phyloP scores from a whole-genome alignment of 2,888 invertebrate genomes.

The Acleris holmiana region DNA sequence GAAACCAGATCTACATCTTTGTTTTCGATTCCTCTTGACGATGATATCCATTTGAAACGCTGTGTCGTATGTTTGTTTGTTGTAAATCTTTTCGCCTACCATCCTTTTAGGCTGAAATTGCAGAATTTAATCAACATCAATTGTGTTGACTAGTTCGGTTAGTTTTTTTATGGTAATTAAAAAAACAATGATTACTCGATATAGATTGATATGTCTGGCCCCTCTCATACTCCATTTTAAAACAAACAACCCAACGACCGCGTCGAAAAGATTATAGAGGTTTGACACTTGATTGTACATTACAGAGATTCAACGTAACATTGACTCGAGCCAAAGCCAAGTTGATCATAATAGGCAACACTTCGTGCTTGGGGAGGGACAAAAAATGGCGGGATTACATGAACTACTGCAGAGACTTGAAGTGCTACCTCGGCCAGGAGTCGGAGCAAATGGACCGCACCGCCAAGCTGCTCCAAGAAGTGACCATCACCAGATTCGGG shows the following conservation, averaged over 20 bases:
- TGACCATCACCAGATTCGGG: constrained; percentile 53
- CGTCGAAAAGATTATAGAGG: background rate
- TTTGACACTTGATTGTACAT: constrained; percentile 34
- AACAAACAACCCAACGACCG: too few relatives aligned
- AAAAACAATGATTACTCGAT: too few relatives aligned
- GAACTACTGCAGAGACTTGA: constrained; percentile 55
- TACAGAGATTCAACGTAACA: constrained; percentile 89
- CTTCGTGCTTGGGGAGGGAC: constrained; percentile 58
- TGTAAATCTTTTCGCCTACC: too few relatives aligned
- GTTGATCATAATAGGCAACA: constrained; percentile 84
- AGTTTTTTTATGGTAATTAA: too few relatives aligned
- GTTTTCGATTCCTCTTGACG: too few relatives aligned
- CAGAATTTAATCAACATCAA: too few relatives aligned
- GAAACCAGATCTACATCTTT: background rate
- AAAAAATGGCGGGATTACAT: constrained; percentile 72
- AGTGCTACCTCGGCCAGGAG: constrained; percentile 64
- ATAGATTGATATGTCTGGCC: too few relatives aligned
- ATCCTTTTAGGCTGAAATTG: too few relatives aligned
- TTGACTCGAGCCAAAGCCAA: constrained; percentile 88
- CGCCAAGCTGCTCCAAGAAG: constrained; percentile 50
- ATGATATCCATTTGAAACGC: too few relatives aligned
- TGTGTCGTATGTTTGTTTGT: too few relatives aligned
- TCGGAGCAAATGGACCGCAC: constrained; percentile 56
- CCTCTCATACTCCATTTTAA: too few relatives aligned
- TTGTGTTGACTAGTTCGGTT: too few relatives aligned